Base-by-base conservation (phyloP, 2,113 vertebrate genomes). In the Hymenochirus boettgeri region DNA sequence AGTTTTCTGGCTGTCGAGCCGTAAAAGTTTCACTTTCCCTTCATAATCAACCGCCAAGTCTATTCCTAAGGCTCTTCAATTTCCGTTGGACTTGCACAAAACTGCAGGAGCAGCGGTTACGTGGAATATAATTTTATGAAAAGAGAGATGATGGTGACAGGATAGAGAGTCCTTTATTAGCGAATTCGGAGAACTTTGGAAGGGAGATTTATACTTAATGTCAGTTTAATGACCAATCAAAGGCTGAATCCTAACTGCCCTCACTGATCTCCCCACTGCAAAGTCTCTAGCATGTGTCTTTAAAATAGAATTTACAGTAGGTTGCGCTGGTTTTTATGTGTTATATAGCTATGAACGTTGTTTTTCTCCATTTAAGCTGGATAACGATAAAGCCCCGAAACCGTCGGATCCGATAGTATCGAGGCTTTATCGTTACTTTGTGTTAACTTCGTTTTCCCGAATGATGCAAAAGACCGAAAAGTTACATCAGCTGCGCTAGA, bases 181-280 rank as follows among this genome's bases (percentile, higher is more conserved):
- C 56, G 53, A 60, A 42, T 21, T n/a, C n/a, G 53, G 58, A 45
- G 42, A 60, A 22, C 3, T 59, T 13, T 39, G 48, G 57, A 60
- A n/a, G 31, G 29, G 45, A 60, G 65, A 69, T 69, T 69, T 69
- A 69, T 69, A 31, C 22, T 48, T 59, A 60, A 69, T 69, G 65
- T 45, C 48, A 31, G 33, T 52, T 23, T 69, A 69, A 69, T 69
- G 59, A 59, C 23, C 57, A 13, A 24, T 19, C 26, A 23, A 60
- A 23, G 25, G 27, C 46, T 17, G 23, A 15, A 9, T 2, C 2
- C 11, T 21, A 29, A 52, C 21, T 37, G n/a, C 6, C n/a, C 27
- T 37, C 37, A n/a, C 11, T 57, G 18, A 13, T 57, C 22, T 17
- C 7, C 9, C 2, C 13, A 5, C 4, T 35, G 7, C 12, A 13